Evolutionary conservation across 2,113 vertebrate genomes (phyloP), one percentile per base, ranked within the genome.

Genomic region (Perca fluviatilis): DNA sequence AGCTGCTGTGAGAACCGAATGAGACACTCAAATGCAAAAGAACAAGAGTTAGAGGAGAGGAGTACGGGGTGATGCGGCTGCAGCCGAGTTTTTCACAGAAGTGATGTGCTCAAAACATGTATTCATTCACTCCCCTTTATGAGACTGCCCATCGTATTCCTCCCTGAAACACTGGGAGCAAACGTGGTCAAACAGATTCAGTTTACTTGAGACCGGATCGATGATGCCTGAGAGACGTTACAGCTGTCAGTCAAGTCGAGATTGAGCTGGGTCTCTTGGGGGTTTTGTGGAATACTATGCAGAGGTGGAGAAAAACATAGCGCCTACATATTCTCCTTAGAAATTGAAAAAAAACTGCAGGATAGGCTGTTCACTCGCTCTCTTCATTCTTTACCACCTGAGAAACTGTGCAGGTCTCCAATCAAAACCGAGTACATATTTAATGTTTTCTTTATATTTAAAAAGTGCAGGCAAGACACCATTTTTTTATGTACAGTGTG

Each of bases 231-330:
- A 30, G 54, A 63, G 82, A 82, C 2, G 62, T 51, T 76, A 57
- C 79, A 90, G 76, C 80, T 92, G 91, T 85, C 88, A 86, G 78
- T 93, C 92, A 92, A 64, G 40, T 68, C 36, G 21, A 77, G 60
- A 77, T 47, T 77, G 82, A 86, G 51, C 51, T 63, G 80, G 33
- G 67, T 77, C 84, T 87, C 74, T 10, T 18, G 71, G 84, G 83
- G n/a, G 27, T 72, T 88, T 70, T 68, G 58, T 56, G 46, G 53
- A 76, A 50, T 79, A 79, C 64, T 88, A 82, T 81, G 80, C 83
- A 88, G 88, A 86, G 73, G 56, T 87, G 77, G 70, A 49, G 64
- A 63, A 82, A 88, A 87, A 74, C 79, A 84, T 54, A 51, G 81
- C 69, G 49, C 67, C 65, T 85, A 73, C 77, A 78, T 84, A 62